Conservation (phyloP, 2,888 invertebrate genomes). For the Drosophila koepferae region DNA sequence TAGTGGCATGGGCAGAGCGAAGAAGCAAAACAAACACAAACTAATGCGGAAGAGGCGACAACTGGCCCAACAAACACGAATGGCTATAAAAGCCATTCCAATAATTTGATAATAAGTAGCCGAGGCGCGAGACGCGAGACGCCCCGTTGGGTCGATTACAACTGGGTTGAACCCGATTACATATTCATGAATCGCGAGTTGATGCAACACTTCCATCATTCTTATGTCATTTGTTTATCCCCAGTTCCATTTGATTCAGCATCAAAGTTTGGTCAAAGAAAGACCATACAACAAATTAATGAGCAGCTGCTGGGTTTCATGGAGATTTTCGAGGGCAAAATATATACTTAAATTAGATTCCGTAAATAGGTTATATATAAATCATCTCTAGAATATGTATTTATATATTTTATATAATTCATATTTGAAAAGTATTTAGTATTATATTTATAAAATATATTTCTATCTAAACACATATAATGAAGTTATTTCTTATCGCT, state of each 20-base stretch:
- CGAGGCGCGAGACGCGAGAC: conserved; percentile 5
- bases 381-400: too few relatives aligned
- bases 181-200: conserved; percentile 64
- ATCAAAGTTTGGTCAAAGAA: neutral
- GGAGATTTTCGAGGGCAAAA: neutral
- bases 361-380: neutral
- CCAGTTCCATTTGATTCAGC: conserved; percentile 6
- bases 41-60: conserved; percentile 32
- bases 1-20: neutral
- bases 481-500: neutral
- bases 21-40: conserved; percentile 25
- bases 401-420: too few relatives aligned
- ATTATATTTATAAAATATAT: neutral
- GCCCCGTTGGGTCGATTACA: conserved; percentile 34
- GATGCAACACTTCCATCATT: conserved; percentile 32
- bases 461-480: neutral
- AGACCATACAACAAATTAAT: neutral
- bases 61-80: conserved; percentile 36
- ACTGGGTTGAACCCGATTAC: conserved; percentile 57
- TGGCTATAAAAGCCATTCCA: conserved; percentile 47
- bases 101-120: conserved; percentile 69
- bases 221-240: conserved; percentile 32
- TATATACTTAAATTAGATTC: neutral
- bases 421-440: neutral
- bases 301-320: neutral